Percentiles rank a stretch among this genome's conserved stretches.
These are phyloP conservation scores for Lysandra bellargus DNA, from an alignment of 2,888 invertebrate species.

Conservation along the genomic window DNA sequence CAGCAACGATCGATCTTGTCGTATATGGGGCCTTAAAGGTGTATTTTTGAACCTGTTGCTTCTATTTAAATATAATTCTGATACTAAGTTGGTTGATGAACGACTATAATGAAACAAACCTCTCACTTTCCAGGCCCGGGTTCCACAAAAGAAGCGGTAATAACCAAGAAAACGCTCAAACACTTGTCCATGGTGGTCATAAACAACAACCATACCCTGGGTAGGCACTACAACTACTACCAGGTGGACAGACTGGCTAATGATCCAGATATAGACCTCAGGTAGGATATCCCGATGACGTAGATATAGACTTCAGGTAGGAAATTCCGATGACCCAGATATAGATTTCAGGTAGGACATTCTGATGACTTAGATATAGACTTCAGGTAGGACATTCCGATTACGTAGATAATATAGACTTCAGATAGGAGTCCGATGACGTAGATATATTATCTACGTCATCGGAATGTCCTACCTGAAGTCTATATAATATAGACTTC, in stretches of 20 bases:
- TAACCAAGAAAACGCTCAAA: constrained; percentile 54
- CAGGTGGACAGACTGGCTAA: constrained; percentile 52
- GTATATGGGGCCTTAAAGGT: no score
- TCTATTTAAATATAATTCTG: no score
- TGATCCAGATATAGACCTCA: constrained; percentile 50
- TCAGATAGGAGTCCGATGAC: constrained; percentile 42
- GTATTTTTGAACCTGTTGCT: no score
- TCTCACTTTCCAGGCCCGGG: constrained; percentile 55
- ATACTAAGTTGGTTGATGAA: no score
- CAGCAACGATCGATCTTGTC: no score
- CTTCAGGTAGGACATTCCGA: constrained; percentile 33
- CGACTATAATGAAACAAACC: not conserved
- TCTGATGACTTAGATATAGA: constrained; percentile 49
- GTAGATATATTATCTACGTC: constrained; percentile 34
- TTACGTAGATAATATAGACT: constrained; percentile 42
- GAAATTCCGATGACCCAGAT: no score
- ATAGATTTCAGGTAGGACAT: no score
- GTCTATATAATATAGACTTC: constrained; percentile 43
- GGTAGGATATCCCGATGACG: not conserved
- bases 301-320: no score
- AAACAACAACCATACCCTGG: constrained; percentile 42
- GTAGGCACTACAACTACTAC: constrained; percentile 55
- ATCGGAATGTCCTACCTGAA: no score
- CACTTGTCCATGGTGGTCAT: constrained; percentile 51
- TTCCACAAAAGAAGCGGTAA: constrained; percentile 49